Conservation (phyloP, 2,888 invertebrate species). For the Watsonalla cultraria region DNA sequence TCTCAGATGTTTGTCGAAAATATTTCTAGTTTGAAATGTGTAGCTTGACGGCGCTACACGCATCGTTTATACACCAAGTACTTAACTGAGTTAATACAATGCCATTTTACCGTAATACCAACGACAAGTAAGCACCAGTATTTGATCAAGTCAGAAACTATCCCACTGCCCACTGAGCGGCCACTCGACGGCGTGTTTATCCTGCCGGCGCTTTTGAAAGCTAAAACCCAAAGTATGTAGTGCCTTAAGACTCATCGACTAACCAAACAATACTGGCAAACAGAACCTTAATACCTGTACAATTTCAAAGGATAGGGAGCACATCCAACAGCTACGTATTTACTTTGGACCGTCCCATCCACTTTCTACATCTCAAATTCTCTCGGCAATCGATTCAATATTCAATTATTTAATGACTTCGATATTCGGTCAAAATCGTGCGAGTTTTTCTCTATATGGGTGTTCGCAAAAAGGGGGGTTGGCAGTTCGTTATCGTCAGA, state of each 20-base stretch:
- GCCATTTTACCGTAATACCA: slow-evolving; percentile 61
- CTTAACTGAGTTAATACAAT: slow-evolving; percentile 47
- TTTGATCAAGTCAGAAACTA: slow-evolving; percentile 68
- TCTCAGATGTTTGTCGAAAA: no score
- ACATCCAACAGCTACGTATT: slow-evolving; percentile 50
- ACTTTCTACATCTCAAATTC: slow-evolving; percentile 1
- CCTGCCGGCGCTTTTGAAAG: slow-evolving; percentile 73
- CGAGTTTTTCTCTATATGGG: slow-evolving; percentile 59
- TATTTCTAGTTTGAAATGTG: slow-evolving; percentile 1
- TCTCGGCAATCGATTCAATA: slow-evolving; percentile 2
- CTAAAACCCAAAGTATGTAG: slow-evolving; percentile 77
- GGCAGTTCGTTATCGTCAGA: slow-evolving; percentile 60
- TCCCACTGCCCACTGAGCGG: slow-evolving; percentile 45
- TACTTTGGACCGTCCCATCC: slow-evolving; percentile 46
- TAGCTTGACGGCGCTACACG: slow-evolving; percentile 23
- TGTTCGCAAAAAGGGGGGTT: slow-evolving; percentile 51
- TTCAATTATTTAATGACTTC: slow-evolving; percentile 20
- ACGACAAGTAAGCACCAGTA: slow-evolving; percentile 41
- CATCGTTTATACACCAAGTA: slow-evolving; percentile 37
- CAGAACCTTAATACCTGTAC: slow-evolving; percentile 67
- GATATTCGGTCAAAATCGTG: slow-evolving; percentile 48
- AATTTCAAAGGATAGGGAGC: slow-evolving; percentile 74
- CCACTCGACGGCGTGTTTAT: slow-evolving; percentile 64
- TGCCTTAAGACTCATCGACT: slow-evolving; percentile 71
- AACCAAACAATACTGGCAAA: slow-evolving; percentile 63